phyloP scores from a whole-genome alignment of 1,140 invertebrate genomes.

The Tetraneura akinire region DNA sequence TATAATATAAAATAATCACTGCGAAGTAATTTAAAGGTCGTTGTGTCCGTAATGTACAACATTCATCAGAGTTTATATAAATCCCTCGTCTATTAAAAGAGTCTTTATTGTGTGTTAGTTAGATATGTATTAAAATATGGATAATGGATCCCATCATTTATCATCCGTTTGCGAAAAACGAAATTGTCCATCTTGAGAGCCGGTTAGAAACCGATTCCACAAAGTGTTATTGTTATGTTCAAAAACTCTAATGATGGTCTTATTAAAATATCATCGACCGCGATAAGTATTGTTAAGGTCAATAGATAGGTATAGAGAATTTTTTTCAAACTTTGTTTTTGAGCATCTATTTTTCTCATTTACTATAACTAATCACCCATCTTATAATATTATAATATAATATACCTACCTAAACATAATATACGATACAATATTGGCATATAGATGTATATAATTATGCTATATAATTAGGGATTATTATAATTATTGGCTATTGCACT shows the following conservation, averaged over 20 bases:
- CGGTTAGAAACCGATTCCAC: constrained; percentile 34
- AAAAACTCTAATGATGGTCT: constrained; percentile 28
- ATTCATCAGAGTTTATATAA: constrained; percentile 28
- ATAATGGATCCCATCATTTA: constrained; percentile 47
- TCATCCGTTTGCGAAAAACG: constrained; percentile 45
- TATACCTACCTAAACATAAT: no score
- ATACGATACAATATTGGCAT: no score
- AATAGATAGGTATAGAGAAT: not conserved
- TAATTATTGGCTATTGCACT: no score
- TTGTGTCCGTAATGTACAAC: constrained; percentile 10
- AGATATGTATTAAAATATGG: constrained; percentile 6
- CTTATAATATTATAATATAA: no score
- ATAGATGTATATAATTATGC: no score
- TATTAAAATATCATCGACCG: not conserved
- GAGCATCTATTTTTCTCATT: not conserved
- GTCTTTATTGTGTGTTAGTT: constrained; percentile 43
- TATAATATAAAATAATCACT: not conserved
- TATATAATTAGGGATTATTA: no score
- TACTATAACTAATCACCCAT: no score
- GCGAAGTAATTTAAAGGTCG: constrained; percentile 28
- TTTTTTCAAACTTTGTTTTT: not conserved
- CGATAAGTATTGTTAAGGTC: constrained; percentile 5
- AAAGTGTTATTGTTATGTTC: constrained; percentile 1
- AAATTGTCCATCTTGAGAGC: constrained; percentile 34
- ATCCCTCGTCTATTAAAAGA: constrained; percentile 45